Evolutionary conservation across 2,888 invertebrate genomes (phyloP).

Genomic region (Thereva nobilitata): DNA sequence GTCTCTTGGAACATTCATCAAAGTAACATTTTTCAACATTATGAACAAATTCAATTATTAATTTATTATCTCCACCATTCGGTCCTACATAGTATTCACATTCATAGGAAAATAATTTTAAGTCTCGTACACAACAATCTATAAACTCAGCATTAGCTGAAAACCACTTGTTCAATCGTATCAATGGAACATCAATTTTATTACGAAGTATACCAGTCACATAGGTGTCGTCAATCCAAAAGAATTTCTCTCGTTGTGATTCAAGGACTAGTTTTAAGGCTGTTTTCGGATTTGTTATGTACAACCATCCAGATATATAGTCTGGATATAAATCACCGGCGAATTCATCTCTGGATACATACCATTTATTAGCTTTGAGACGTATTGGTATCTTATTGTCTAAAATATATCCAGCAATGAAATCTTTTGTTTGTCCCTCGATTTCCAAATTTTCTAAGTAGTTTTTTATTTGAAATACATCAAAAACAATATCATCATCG

Average conservation of each 20-base stretch:
- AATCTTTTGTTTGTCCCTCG: constrained; percentile 51
- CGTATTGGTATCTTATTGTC: constrained; percentile 68
- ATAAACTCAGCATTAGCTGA: constrained; percentile 73
- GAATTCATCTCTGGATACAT: constrained; percentile 71
- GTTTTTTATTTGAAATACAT: constrained; percentile 64
- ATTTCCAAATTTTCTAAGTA: constrained; percentile 58
- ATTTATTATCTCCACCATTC: constrained; percentile 73
- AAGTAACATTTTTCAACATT: constrained; percentile 65
- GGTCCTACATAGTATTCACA: constrained; percentile 77
- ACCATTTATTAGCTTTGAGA: constrained; percentile 77
- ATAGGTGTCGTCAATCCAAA: constrained; percentile 92
- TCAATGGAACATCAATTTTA: constrained; percentile 62
- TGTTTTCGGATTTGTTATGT: constrained; percentile 71
- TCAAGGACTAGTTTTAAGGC: constrained; percentile 64
- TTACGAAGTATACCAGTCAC: constrained; percentile 78
- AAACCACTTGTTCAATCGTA: constrained; percentile 66
- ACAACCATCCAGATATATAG: constrained; percentile 84
- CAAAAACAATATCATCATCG: constrained; percentile 79
- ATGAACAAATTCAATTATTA: constrained; percentile 69
- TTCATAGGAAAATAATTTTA: constrained; percentile 62
- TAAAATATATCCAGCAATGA: constrained; percentile 70
- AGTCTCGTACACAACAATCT: constrained; percentile 73
- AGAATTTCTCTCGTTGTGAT: constrained; percentile 66
- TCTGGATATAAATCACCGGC: constrained; percentile 66
- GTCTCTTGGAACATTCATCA: constrained; percentile 62